Base-by-base conservation (phyloP, 2,888 invertebrate species). In the Ditula angustiorana region DNA sequence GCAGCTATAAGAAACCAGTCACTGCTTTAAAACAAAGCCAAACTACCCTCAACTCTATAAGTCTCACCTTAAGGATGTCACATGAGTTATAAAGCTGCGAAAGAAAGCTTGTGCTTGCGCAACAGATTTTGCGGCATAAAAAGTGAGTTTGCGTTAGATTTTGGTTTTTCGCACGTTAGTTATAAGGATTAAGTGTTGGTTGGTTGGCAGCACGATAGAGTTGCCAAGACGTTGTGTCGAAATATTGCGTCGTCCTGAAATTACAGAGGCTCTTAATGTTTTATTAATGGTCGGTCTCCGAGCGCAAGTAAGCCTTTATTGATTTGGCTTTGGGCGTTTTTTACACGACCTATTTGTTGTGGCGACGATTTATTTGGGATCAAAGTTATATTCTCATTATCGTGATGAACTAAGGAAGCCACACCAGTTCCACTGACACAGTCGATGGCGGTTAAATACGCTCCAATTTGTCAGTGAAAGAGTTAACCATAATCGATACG, bases 211-310 rank as follows among this genome's bases (percentile, higher is more conserved):
- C n/a, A n/a, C n/a, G n/a, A n/a, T n/a, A n/a, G n/a, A n/a, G 26
- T 60, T 59, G 65, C 35, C 37, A 28, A 59, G 52, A 58, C 60
- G 65, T 65, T 63, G 66, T 52, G 63, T 61, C 62, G 64, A 67
- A 67, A 71, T 67, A 69, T 68, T 65, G 70, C 67, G 68, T 64
- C 66, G 68, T 69, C 66, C 68, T 50, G 64, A 69, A 73, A 71
- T 71, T 70, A 67, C 59, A 67, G 67, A 69, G 71, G 70, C 67
- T 68, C 69, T 69, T 70, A 68, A 68, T 68, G 70, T 69, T 70
- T 70, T 74, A 71, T 74, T 74, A 74, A 72, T 72, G 72, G 59
- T 56, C 33, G 67, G 61, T 52, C 64, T 64, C 35, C 11, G 46
- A 57, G 61, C 52, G 41, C 49, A 26, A 63, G 66, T 66, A 61